These are phyloP conservation scores for Himantopus leucocephalus DNA, from an alignment of 2,113 vertebrate genomes.

Conservation along the genomic window DNA sequence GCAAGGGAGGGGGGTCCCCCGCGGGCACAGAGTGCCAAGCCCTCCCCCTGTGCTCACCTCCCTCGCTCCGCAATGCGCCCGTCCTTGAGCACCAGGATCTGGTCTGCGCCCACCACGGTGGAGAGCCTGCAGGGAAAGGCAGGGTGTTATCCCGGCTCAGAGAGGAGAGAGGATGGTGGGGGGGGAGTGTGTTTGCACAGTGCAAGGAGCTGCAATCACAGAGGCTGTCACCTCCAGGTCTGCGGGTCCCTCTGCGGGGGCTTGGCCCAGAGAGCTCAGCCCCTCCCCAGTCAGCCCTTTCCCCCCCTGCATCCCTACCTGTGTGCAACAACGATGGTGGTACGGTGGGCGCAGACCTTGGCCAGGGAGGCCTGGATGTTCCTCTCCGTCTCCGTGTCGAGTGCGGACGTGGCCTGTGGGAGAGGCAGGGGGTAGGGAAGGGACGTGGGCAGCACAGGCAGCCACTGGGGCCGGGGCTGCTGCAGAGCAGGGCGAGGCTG, in stretches of 20 bases:
- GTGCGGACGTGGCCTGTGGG: slow-evolving; percentile 87
- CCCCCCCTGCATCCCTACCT: slow-evolving; percentile 73
- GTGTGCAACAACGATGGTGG: slow-evolving; percentile 91
- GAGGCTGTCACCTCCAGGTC: background rate
- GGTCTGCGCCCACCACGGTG: slow-evolving; percentile 89
- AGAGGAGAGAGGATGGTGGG: rapidly evolving
- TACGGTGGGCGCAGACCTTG: slow-evolving; percentile 87
- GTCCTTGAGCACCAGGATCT: slow-evolving; percentile 90
- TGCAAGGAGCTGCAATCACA: background rate
- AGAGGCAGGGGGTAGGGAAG: background rate
- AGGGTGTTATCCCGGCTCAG: background rate
- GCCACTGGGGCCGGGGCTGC: background rate
- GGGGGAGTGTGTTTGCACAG: background rate
- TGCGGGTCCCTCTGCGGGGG: rapidly evolving
- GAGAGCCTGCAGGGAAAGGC: slow-evolving; percentile 79
- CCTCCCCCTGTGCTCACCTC: slow-evolving; percentile 69
- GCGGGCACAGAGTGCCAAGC: rapidly evolving
- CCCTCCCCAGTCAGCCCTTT: background rate
- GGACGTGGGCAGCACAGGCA: background rate
- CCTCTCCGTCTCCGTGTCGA: slow-evolving; percentile 93
- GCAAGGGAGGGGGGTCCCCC: background rate
- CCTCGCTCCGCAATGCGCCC: slow-evolving; percentile 87
- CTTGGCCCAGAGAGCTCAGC: background rate
- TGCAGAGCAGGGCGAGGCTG: background rate
- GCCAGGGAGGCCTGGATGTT: slow-evolving; percentile 93